Percentiles rank a stretch among this genome's conserved stretches.
Conservation (phyloP, 2,113 vertebrate species). For the Paradisaea rubra region DNA sequence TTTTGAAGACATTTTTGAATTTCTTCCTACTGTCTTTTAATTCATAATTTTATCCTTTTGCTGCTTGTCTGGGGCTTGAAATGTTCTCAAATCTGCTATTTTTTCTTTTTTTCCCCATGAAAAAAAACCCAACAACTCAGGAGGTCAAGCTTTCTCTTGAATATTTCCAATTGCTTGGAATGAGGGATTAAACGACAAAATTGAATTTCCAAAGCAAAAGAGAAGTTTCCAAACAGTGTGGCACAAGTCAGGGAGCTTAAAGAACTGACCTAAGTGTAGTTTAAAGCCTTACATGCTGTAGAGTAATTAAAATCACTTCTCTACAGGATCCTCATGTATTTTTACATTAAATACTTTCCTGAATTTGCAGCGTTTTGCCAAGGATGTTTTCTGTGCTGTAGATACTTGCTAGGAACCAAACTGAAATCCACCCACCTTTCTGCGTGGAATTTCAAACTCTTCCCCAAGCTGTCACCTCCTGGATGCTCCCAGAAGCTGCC, state of each 20-base stretch:
- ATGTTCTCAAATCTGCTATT: background rate
- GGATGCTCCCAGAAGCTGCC: background rate
- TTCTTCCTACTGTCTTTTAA: background rate
- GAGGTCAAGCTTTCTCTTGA: background rate
- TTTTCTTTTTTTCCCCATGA: rapidly evolving
- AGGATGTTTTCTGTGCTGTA: background rate
- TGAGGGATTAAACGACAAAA: background rate
- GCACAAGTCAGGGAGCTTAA: background rate
- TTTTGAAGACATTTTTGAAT: rapidly evolving
- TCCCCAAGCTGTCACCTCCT: background rate
- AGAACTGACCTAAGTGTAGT: background rate
- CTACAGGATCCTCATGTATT: background rate
- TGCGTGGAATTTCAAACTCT: background rate
- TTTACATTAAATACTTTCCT: background rate
- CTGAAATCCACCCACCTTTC: background rate
- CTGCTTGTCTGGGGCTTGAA: background rate
- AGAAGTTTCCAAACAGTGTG: background rate
- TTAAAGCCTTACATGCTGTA: background rate
- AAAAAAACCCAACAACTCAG: background rate
- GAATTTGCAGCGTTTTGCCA: background rate
- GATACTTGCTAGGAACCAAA: background rate
- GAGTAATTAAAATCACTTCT: background rate
- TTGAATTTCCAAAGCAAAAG: background rate
- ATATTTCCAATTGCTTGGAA: background rate
- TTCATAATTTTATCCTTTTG: background rate